phyloP scores from a whole-genome alignment of 2,797 vertebrate species.

The Myiothlypis coronata region DNA sequence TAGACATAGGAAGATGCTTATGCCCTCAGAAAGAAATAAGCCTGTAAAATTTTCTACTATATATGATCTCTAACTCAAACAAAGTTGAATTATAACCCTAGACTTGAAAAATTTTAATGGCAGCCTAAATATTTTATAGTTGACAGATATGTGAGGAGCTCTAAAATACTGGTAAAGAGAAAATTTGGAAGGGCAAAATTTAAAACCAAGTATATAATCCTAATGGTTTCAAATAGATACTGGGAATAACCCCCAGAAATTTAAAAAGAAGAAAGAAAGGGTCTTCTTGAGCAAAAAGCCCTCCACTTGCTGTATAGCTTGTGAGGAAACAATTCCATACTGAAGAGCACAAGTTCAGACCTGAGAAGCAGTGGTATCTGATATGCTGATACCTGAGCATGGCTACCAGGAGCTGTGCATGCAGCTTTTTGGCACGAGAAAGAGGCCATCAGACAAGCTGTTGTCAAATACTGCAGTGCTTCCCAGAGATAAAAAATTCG shows the following conservation, averaged over 20 bases:
- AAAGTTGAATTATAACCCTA: background rate
- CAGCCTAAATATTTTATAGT: background rate
- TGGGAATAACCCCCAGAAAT: background rate
- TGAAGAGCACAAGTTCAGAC: background rate
- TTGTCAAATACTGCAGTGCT: background rate
- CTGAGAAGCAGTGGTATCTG: background rate
- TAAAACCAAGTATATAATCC: background rate
- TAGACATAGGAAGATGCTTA: background rate
- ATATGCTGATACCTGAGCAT: fast-evolving
- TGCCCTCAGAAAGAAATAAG: background rate
- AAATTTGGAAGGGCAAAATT: background rate
- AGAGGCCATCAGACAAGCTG: background rate
- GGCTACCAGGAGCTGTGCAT: background rate
- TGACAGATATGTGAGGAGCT: background rate
- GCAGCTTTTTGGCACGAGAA: background rate
- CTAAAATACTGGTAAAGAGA: background rate
- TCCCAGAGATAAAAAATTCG: background rate
- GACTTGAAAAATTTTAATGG: background rate
- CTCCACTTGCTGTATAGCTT: background rate
- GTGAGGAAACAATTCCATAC: background rate
- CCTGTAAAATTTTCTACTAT: background rate
- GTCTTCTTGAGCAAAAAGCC: fast-evolving
- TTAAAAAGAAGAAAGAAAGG: background rate
- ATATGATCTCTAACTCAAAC: background rate
- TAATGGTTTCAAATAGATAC: background rate